phyloP scores from a whole-genome alignment of 2,888 invertebrate genomes.

The Callinectes sapidus region DNA sequence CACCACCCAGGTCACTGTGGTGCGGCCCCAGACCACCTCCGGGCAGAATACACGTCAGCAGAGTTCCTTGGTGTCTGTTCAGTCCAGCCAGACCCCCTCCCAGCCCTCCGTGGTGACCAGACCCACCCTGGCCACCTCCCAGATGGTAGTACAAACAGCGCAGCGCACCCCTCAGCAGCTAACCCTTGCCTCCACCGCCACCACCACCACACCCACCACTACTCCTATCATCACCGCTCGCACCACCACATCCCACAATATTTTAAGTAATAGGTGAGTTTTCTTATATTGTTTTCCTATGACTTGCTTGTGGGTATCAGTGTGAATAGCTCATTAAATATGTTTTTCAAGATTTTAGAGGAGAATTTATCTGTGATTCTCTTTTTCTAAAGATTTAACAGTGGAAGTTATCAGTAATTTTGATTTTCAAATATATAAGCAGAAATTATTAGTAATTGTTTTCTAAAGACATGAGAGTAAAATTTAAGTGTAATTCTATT shows the following conservation, averaged over 20 bases:
- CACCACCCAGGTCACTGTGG: constrained; percentile 63
- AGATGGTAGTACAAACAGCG: constrained; percentile 64
- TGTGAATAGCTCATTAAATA: neutral
- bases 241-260: constrained; percentile 66
- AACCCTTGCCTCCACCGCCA: constrained; percentile 43
- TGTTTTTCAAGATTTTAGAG: constrained; percentile 38
- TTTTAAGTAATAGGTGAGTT: constrained; percentile 61
- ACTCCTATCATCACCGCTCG: constrained; percentile 69
- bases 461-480: too few relatives aligned
- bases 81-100: constrained; percentile 48
- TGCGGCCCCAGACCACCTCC: constrained; percentile 58
- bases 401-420: too few relatives aligned
- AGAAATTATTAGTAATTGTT: too few relatives aligned
- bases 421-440: too few relatives aligned
- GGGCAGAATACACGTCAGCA: constrained; percentile 51
- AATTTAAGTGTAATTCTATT: neutral
- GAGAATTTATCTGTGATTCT: neutral
- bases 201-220: constrained; percentile 62
- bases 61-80: constrained; percentile 49
- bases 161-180: constrained; percentile 53
- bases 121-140: constrained; percentile 57
- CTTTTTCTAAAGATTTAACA: too few relatives aligned
- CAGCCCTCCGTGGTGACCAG: constrained; percentile 56
- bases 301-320: too few relatives aligned
- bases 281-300: neutral